These are phyloP conservation scores for Toxostoma redivivum DNA, from an alignment of 2,113 vertebrate species.

Conservation along the genomic window DNA sequence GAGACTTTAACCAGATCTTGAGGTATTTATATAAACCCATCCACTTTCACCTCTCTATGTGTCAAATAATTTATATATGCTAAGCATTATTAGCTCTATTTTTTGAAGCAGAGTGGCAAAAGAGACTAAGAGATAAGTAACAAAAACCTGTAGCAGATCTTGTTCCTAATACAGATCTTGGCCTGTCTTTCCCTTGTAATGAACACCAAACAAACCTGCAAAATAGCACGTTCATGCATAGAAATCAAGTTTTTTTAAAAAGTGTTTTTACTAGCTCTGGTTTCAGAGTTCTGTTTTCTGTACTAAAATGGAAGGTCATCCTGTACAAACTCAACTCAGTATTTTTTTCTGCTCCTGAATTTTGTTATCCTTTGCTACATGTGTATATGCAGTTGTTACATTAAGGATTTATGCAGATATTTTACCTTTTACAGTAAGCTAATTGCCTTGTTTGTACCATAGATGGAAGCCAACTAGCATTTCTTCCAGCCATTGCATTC, in stretches of 20 bases:
- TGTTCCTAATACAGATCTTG: background rate
- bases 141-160: background rate
- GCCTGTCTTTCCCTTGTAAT: background rate
- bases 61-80: background rate
- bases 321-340: background rate
- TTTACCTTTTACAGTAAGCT: background rate
- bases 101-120: background rate
- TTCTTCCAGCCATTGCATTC: background rate
- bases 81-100: background rate
- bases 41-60: background rate
- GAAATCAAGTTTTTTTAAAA: background rate
- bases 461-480: background rate
- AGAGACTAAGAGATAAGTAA: background rate
- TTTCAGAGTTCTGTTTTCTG: conserved; percentile 43
- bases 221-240: background rate
- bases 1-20: background rate
- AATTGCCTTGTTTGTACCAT: background rate
- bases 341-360: conserved; percentile 24
- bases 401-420: background rate
- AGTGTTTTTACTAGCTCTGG: conserved; percentile 19
- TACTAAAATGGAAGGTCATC: conserved; percentile 17
- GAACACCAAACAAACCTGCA: conserved; percentile 4
- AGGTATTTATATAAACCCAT: background rate
- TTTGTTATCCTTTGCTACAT: conserved; percentile 6
- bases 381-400: background rate